phyloP scores from a whole-genome alignment of 2,113 vertebrate species.

The Tetrao urogallus region DNA sequence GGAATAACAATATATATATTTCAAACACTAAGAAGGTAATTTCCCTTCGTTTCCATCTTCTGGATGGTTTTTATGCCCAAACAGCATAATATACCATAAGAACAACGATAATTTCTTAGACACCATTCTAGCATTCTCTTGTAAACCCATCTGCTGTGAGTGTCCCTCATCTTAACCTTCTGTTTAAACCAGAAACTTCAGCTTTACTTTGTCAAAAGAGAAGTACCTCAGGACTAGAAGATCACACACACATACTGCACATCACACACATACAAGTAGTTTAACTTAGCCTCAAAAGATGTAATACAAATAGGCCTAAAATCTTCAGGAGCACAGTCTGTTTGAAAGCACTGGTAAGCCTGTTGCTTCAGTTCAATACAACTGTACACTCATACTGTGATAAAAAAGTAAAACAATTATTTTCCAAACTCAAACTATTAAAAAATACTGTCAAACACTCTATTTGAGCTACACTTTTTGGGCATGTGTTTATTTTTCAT shows the following conservation, averaged over 20 bases:
- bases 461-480: background rate
- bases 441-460: background rate
- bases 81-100: background rate
- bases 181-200: background rate
- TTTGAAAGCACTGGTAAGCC: background rate
- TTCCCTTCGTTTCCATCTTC: background rate
- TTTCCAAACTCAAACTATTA: background rate
- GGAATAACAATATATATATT: background rate
- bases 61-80: background rate
- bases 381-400: background rate
- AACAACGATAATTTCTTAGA: background rate
- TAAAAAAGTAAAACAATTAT: background rate
- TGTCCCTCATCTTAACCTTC: background rate
- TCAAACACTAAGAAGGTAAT: background rate
- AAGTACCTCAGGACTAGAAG: background rate
- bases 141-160: background rate
- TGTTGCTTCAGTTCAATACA: background rate
- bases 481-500: constrained; percentile 13
- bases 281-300: background rate
- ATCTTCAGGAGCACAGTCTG: background rate
- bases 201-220: background rate
- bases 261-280: background rate
- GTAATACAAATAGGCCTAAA: background rate
- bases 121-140: background rate
- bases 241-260: background rate